Base-by-base conservation (phyloP, 2,113 vertebrate genomes). In the Pongo pygmaeus region DNA sequence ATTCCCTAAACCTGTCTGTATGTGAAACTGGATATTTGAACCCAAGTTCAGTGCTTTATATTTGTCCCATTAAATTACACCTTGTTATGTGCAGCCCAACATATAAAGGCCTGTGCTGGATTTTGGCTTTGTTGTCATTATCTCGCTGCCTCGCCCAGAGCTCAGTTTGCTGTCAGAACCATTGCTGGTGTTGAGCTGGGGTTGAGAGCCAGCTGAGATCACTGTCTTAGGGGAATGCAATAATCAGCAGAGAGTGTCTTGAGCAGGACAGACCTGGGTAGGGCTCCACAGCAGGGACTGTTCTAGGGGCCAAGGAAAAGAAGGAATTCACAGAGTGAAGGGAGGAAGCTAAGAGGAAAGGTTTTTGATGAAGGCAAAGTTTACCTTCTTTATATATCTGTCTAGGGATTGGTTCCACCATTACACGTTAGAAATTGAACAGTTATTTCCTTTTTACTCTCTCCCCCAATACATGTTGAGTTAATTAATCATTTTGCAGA, bases 201-300 rank as follows among this genome's bases (percentile, higher is more conserved):
- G 3, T 43, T 43, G 43, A 84, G 6, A 86, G 74, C 40, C 69
- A 93, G 72, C 77, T 96, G 96, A 96, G 57, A 75, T 94, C 77
- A 89, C 4, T 57, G 81, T 96, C 85, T 88, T 91, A 64, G 75
- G 67, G 48, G 89, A 89, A 88, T 38, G 20, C 30, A 77, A 8
- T n/a, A 2, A 6, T 77, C 69, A 59, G 70, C 30, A 55, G 4
- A 25, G 61, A 79, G 40, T 8, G n/a, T 18, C 74, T 17, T 70
- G 57, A 55, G 48, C 48, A 57, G 23, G 64, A 59, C 22, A 79
- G 67, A 84, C 46, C 30, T 75, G 61, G 92, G 93, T 59, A 74
- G 75, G 23, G 43, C 43, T 84, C 13, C 48, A 30, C 13, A 64
- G n/a, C 32, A 35, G 9, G 25, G 69, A 64, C n/a, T 91, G 32